phyloP scores from a whole-genome alignment of 2,888 invertebrate genomes.

The Acheta domesticus region DNA sequence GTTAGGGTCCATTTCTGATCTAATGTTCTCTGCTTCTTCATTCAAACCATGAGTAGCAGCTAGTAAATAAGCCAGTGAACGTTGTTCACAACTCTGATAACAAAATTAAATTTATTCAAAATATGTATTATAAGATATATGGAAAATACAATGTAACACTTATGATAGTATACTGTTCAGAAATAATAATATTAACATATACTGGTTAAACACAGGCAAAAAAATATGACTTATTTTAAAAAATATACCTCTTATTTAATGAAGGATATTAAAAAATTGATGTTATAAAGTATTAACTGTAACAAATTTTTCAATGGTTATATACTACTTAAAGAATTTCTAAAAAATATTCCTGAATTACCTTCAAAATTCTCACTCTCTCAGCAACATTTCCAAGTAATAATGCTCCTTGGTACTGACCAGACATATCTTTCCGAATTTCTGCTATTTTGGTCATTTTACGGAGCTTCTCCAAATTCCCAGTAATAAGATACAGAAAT shows the following conservation, averaged over 20 bases:
- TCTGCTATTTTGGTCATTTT: slow-evolving; percentile 99
- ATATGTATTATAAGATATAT: background rate
- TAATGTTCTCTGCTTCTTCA: slow-evolving; percentile 73
- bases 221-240: no score
- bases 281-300: no score
- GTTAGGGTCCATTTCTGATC: slow-evolving; percentile 57
- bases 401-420: slow-evolving; percentile 94
- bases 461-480: slow-evolving; percentile 92
- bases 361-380: slow-evolving; percentile 76
- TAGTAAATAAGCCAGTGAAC: slow-evolving; percentile 86
- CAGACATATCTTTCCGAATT: slow-evolving; percentile 93
- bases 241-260: no score
- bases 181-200: slow-evolving; percentile 27
- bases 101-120: slow-evolving; percentile 27
- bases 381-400: slow-evolving; percentile 88
- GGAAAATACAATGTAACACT: background rate
- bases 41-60: slow-evolving; percentile 86
- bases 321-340: slow-evolving; percentile 26
- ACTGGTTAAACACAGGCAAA: slow-evolving; percentile 19
- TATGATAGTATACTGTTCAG: background rate
- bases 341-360: background rate
- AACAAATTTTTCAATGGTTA: background rate
- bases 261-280: no score
- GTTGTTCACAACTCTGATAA: slow-evolving; percentile 54
- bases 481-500: slow-evolving; percentile 96